Base-by-base conservation (phyloP, 2,888 invertebrate species). In the Sthenelais limicola region DNA sequence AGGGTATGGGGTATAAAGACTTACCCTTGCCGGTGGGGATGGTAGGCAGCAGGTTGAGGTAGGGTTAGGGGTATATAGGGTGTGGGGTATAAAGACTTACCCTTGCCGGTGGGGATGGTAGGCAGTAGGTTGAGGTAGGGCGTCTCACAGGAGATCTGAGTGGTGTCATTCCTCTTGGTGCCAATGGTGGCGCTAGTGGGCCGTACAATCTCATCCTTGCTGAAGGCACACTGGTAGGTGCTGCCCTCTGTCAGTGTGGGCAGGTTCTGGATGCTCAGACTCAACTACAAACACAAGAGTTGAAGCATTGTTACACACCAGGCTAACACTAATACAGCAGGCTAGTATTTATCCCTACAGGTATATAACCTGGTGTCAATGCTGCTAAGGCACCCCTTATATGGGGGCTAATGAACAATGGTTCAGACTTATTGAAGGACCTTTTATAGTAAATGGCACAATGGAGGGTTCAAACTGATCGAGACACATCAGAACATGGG, bases 191-290 rank as follows among this genome's bases (percentile, higher is more conserved):
- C 75, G 18, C 68, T 52, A 2, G 80, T 78, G 1, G 48, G 62
- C 12, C 76, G 67, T 5, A 62, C 43, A 52, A 73, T 71, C 5
- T 74, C 81, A n/a, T 94, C 91, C 74, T 94, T 94, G 74, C 95
- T 94, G 89, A 97, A 98, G 76, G 96, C 96, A 90, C 98, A 98
- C 80, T 94, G 91, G 85, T 97, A 94, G n/a, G n/a, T n/a, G 88
- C 94, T 93, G 77, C 96, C 96, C 58, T 38, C 62, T 3, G 47
- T 52, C 48, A 72, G 69, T 73, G 94, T 94, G 73, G 98, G 98
- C 85, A 98, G 91, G 89, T 98, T 97, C 89, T 98, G 97, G 82
- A 98, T 96, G 77, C 94, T 93, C 85, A 98, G 91, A 88, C 95
- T 94, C 88, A 98, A 90, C 92, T 92, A 88, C 68, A 54, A 52